Evolutionary conservation across 92 coral and sea anemone genomes (phyloP).

Genomic region (Bergia puertoricense): DNA sequence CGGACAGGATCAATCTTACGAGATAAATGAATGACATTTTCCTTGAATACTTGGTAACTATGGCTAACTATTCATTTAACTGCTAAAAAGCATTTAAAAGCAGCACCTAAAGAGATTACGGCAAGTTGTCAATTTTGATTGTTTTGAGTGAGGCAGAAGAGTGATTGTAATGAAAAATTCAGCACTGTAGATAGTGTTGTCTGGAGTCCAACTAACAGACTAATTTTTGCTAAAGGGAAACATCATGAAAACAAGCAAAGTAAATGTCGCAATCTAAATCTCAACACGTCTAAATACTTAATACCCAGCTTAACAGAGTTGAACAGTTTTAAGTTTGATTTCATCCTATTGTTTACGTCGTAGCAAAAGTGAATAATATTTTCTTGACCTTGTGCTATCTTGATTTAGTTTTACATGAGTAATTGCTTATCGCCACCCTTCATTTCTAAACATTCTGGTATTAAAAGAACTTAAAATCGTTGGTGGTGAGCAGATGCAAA

Average conservation of each 20-base stretch:
- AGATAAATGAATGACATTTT: conserved; percentile 38
- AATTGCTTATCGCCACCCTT: conserved; percentile 4
- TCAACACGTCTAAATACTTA: conserved; percentile 5
- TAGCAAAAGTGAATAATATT: conserved; percentile 33
- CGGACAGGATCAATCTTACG: conserved; percentile 27
- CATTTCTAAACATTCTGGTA: neutral
- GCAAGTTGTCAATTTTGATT: conserved; percentile 35
- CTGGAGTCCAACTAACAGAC: neutral
- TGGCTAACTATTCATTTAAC: conserved; percentile 25
- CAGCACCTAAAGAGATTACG: conserved; percentile 36
- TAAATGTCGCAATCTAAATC: conserved; percentile 16
- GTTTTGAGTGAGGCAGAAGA: conserved; percentile 35
- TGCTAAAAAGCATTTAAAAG: conserved; percentile 41
- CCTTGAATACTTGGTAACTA: conserved; percentile 25
- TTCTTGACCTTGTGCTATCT: conserved; percentile 9
- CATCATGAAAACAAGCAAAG: conserved; percentile 21
- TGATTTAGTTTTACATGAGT: conserved; percentile 22
- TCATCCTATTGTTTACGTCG: conserved; percentile 15
- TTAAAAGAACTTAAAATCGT: neutral
- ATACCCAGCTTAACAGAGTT: conserved; percentile 16
- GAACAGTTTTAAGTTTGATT: conserved; percentile 31
- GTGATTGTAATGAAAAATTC: conserved; percentile 37
- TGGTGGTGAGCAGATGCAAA: neutral
- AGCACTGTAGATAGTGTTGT: conserved; percentile 16
- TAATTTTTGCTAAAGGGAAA: conserved; percentile 6